These are phyloP conservation scores for Atherinosoma microstoma DNA, from an alignment of 2,797 vertebrate species.

Conservation along the genomic window DNA sequence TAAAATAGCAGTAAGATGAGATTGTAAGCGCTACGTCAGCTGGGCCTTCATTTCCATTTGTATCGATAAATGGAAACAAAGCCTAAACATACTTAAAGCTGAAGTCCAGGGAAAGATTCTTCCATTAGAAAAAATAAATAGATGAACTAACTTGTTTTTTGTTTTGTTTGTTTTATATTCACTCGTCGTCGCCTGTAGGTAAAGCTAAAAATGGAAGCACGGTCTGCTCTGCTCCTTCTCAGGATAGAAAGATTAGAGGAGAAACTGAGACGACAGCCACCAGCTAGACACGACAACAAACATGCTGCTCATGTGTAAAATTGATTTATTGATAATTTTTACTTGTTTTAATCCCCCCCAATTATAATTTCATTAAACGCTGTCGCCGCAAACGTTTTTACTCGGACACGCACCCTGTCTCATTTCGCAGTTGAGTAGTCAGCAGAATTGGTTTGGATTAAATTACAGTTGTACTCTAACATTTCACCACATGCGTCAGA, in stretches of 20 bases:
- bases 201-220: constrained; percentile 52
- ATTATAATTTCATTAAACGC: background rate
- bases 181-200: background rate
- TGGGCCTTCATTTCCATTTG: background rate
- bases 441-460: background rate
- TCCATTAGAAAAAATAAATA: rapidly evolving
- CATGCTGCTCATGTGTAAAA: background rate
- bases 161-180: background rate
- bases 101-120: rapidly evolving
- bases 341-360: background rate
- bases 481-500: background rate
- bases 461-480: background rate
- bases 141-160: background rate
- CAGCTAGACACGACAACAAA: background rate
- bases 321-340: background rate
- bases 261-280: constrained; percentile 12
- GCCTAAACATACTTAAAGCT: rapidly evolving
- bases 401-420: background rate
- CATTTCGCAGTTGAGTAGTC: background rate
- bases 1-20: constrained; percentile 4
- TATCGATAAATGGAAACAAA: background rate
- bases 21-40: background rate
- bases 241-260: background rate
- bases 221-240: background rate
- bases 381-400: background rate